Conservation (phyloP, 2,113 vertebrate species). For the Choloepus hoffmanni region DNA sequence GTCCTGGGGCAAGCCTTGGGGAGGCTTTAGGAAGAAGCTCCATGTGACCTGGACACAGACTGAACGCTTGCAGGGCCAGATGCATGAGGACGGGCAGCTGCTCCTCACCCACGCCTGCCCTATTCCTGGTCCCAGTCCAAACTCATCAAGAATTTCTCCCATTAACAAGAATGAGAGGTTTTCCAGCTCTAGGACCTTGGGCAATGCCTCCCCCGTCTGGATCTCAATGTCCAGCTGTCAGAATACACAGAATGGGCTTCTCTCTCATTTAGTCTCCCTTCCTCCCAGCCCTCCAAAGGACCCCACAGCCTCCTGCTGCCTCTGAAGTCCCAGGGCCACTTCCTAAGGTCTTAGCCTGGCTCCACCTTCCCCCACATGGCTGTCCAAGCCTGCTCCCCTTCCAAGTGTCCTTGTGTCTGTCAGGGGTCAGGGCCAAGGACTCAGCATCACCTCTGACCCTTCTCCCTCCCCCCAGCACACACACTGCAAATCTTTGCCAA, state of each 20-base stretch:
- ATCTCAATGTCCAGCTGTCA: not conserved
- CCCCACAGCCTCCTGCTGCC: not conserved
- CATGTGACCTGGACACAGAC: not conserved
- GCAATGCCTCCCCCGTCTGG: not conserved
- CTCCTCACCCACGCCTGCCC: not conserved
- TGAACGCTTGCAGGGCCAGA: not conserved
- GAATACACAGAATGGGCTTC: not conserved
- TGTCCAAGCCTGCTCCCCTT: not conserved
- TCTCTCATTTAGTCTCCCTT: no score
- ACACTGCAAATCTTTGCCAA: not conserved
- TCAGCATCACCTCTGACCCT: not conserved
- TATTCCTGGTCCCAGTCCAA: not conserved
- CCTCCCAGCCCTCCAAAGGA: no score
- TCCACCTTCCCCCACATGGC: not conserved
- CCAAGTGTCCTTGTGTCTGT: not conserved
- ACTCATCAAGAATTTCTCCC: not conserved
- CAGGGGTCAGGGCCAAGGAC: not conserved
- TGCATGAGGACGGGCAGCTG: no score
- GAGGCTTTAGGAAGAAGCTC: not conserved
- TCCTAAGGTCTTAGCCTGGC: not conserved
- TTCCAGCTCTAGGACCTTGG: not conserved
- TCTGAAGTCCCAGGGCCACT: not conserved
- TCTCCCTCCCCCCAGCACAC: not conserved
- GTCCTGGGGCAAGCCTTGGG: not conserved
- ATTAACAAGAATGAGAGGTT: not conserved